Evolutionary conservation across 2,113 vertebrate species (phyloP).

Genomic region (Bambusicola thoracicus): DNA sequence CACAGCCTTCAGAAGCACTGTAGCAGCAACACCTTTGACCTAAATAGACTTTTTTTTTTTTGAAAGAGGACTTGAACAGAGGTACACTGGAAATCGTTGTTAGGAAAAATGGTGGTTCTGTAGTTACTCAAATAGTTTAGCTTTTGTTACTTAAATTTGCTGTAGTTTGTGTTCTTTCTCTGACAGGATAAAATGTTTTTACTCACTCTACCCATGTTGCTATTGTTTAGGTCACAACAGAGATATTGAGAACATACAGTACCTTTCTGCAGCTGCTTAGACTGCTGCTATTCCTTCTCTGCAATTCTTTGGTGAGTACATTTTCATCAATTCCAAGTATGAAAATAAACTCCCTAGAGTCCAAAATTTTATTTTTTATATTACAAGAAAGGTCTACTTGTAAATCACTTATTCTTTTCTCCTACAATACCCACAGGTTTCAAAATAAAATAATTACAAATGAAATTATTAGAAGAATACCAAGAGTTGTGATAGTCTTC

Average conservation of each 20-base stretch:
- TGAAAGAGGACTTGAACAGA: background rate
- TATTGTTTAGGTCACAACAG: background rate
- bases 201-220: background rate
- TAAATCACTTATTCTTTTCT: slow-evolving; percentile 25
- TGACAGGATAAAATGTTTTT: background rate
- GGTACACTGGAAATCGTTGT: background rate
- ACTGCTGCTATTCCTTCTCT: slow-evolving; percentile 31
- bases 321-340: background rate
- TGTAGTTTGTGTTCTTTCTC: background rate
- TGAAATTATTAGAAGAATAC: slow-evolving; percentile 22
- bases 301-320: slow-evolving; percentile 10
- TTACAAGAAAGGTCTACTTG: slow-evolving; percentile 44
- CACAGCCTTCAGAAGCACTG: background rate
- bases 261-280: slow-evolving; percentile 35
- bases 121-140: background rate
- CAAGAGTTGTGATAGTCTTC: slow-evolving; percentile 38
- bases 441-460: slow-evolving; percentile 30
- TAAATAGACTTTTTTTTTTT: background rate
- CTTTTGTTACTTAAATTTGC: background rate
- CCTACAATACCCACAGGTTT: slow-evolving; percentile 46
- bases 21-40: background rate
- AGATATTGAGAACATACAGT: background rate
- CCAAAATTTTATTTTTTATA: background rate
- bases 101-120: background rate
- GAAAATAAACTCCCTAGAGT: slow-evolving; percentile 30